Base-by-base conservation (phyloP, 92 coral and sea anemone species). In the Umimayanthus kanabou region DNA sequence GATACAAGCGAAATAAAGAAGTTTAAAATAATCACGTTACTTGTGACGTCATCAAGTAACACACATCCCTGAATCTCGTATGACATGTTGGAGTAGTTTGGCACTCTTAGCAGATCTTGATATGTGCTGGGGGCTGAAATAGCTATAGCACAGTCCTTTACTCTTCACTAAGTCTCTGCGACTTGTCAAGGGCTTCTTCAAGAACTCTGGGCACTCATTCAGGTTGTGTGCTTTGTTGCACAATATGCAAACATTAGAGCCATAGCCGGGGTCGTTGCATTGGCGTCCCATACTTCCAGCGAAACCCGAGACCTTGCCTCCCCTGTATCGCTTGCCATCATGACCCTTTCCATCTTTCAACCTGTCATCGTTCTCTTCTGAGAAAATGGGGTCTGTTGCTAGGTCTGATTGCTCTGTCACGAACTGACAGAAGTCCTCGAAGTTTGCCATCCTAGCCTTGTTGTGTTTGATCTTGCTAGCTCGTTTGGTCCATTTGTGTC, bases 201-300 rank as follows among this genome's bases (percentile, higher is more conserved):
- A 79, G 61, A 94, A 92, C 82, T 92, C 93, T 15, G 85, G 69
- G 88, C 97, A 94, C 29, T 92, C 91, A 28, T 92, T 89, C 72
- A 94, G 83, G 57, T 88, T 85, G 57, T 92, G 96, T 22, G 76
- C 16, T 85, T 88, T 90, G 26, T 69, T 83, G 72, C 94, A 90
- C 82, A 89, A 40, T 45, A 89, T 37, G 69, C 94, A 94, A 39
- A 85, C 76, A 25, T 57, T 29, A 78, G 66, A 39, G 25, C 80
- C 33, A 26, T 64, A 22, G 61, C 4, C 43, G 39, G 80, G 58
- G 76, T 58, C 39, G 25, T 83, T 80, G 45, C 53, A 23, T n/a
- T 28, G 89, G 55, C 13, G 82, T 90, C 5, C n/a, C n/a, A n/a
- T n/a, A n/a, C n/a, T n/a, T n/a, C n/a, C n/a, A n/a, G 85, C 88